phyloP scores from a whole-genome alignment of 64 coral and sea anemone genomes.

The Platygyra sinensis region DNA sequence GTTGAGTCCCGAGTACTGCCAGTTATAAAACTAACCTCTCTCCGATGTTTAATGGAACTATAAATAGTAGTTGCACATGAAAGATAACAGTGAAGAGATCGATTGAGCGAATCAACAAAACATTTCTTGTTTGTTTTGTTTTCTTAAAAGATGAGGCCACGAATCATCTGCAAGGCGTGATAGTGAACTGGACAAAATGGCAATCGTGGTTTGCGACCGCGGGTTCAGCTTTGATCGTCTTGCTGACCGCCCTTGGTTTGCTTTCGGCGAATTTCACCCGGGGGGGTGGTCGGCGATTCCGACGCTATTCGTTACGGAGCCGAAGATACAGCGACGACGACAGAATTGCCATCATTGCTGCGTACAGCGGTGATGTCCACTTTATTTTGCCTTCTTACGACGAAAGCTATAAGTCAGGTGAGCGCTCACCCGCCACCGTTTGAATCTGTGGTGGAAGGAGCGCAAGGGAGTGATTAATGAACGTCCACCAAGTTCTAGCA shows the following conservation, averaged over 20 bases:
- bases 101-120: too few relatives aligned
- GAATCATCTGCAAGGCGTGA: neutral
- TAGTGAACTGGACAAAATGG: slow-evolving; percentile 77
- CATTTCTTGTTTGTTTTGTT: neutral
- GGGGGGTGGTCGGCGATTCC: slow-evolving; percentile 80
- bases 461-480: neutral
- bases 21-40: too few relatives aligned
- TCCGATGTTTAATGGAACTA: too few relatives aligned
- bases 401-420: slow-evolving; percentile 83
- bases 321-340: slow-evolving; percentile 83
- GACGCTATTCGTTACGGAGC: slow-evolving; percentile 67
- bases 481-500: neutral
- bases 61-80: too few relatives aligned
- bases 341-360: slow-evolving; percentile 75
- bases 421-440: slow-evolving; percentile 74
- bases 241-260: slow-evolving; percentile 69
- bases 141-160: neutral
- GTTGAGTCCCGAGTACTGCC: too few relatives aligned
- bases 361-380: slow-evolving; percentile 73
- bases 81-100: too few relatives aligned
- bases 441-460: slow-evolving; percentile 62
- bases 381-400: slow-evolving; percentile 90
- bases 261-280: slow-evolving; percentile 84
- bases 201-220: slow-evolving; percentile 86
- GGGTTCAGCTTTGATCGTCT: slow-evolving; percentile 78